Conservation (phyloP, 2,797 vertebrate species). For the Parauchenoglanis ngamensis region DNA sequence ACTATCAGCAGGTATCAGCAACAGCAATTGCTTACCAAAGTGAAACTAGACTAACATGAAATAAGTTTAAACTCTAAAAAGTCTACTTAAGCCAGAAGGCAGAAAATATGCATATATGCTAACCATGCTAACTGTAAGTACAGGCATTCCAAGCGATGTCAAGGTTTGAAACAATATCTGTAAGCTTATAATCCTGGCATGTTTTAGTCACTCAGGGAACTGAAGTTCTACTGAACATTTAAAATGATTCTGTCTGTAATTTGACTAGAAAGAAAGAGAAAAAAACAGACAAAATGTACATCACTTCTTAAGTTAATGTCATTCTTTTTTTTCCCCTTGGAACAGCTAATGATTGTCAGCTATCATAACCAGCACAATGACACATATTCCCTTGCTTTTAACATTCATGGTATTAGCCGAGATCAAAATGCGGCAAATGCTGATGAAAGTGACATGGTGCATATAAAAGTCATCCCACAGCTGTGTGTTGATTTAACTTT, state of each 20-base stretch:
- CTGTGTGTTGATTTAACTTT: conserved; percentile 79
- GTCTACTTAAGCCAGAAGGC: too few relatives aligned
- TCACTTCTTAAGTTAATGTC: conserved; percentile 41
- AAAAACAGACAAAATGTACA: conserved; percentile 38
- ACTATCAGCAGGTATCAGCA: neutral
- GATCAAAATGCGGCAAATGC: conserved; percentile 71
- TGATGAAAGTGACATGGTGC: conserved; percentile 67
- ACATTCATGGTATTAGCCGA: conserved; percentile 64
- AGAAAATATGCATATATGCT: neutral
- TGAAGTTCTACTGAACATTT: conserved; percentile 20
- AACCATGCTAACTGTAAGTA: neutral
- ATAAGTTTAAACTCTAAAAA: neutral
- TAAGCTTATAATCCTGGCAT: conserved; percentile 1
- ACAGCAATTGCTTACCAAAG: neutral
- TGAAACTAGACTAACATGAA: neutral
- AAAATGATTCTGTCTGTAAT: conserved; percentile 18
- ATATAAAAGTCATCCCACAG: conserved; percentile 74
- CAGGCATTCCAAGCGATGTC: neutral
- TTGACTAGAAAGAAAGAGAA: conserved; percentile 35
- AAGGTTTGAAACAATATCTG: conserved; percentile 13
- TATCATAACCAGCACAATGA: conserved; percentile 57
- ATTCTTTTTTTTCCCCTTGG: conserved; percentile 36
- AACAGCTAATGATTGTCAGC: conserved; percentile 55
- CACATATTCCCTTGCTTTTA: conserved; percentile 62
- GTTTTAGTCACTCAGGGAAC: neutral